phyloP scores from a whole-genome alignment of 2,113 vertebrate species.

The Pandion haliaetus region DNA sequence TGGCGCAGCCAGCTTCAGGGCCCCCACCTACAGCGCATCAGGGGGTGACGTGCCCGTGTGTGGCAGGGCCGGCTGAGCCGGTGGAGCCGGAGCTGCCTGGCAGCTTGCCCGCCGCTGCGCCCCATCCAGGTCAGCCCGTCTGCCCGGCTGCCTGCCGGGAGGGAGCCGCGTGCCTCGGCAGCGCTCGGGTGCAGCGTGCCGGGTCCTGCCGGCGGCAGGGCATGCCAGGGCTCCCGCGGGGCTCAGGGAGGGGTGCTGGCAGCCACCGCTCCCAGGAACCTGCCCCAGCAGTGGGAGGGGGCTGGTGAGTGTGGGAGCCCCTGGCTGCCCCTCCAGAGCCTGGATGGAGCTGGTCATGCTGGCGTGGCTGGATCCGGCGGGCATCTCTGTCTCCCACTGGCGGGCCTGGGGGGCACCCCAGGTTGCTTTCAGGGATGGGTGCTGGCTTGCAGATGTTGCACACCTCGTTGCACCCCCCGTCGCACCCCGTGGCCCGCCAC shows the following conservation, averaged over 20 bases:
- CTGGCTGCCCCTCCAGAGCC: too few species aligned
- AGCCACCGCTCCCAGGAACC: not conserved
- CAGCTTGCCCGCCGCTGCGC: not conserved
- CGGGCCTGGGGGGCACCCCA: too few species aligned
- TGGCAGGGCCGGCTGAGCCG: not conserved
- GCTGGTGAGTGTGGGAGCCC: too few species aligned
- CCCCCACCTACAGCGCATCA: not conserved
- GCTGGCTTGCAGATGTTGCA: too few species aligned
- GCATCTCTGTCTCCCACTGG: too few species aligned
- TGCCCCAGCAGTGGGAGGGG: rapidly evolving
- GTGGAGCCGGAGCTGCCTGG: constrained; percentile 31
- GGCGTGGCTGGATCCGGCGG: too few species aligned
- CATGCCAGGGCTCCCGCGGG: not conserved
- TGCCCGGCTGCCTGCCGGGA: not conserved
- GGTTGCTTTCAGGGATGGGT: too few species aligned
- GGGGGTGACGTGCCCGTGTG: not conserved
- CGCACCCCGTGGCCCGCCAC: too few species aligned
- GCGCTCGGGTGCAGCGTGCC: not conserved
- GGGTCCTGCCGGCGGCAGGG: not conserved
- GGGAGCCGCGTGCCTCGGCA: constrained; percentile 34
- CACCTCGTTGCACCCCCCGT: too few species aligned
- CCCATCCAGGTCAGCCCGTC: constrained; percentile 29
- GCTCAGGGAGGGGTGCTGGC: not conserved
- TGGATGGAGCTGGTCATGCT: too few species aligned
- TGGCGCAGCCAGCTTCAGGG: not conserved